phyloP scores from a whole-genome alignment of 2,797 vertebrate species.

The Paratrypauchen microcephalus region DNA sequence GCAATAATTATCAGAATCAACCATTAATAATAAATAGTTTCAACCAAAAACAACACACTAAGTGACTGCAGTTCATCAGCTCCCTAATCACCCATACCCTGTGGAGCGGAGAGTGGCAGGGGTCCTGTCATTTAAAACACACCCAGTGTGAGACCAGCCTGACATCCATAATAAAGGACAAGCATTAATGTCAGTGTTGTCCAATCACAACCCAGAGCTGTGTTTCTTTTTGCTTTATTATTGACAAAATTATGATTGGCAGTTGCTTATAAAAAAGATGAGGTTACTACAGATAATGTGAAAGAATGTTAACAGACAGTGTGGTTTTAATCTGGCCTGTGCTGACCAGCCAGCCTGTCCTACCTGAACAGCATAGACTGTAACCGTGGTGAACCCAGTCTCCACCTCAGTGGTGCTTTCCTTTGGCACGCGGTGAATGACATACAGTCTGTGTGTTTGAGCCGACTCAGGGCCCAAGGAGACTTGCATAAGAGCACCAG shows the following conservation, averaged over 20 bases:
- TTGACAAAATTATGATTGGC: not conserved
- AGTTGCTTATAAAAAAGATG: not conserved
- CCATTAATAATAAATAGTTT: not conserved
- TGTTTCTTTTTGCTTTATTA: not conserved
- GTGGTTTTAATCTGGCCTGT: not conserved
- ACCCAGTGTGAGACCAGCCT: constrained; percentile 53
- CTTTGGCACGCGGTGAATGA: constrained; percentile 75
- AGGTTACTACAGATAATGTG: not conserved
- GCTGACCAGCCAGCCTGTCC: constrained; percentile 62
- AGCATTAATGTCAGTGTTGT: constrained; percentile 32
- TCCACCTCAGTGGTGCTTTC: constrained; percentile 46
- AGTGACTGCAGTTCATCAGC: constrained; percentile 48
- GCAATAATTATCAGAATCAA: not conserved
- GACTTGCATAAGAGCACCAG: constrained; percentile 42
- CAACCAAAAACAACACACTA: no score
- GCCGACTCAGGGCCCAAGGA: constrained; percentile 31
- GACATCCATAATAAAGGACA: constrained; percentile 69
- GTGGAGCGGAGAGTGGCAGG: constrained; percentile 57
- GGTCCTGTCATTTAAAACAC: constrained; percentile 63
- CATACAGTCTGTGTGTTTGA: constrained; percentile 65
- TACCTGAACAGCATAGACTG: constrained; percentile 49
- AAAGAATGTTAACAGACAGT: not conserved
- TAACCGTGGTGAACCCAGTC: constrained; percentile 23
- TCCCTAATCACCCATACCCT: constrained; percentile 68
- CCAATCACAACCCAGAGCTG: not conserved